Evolutionary conservation across 2,797 vertebrate genomes (phyloP).

Genomic region (Kryptopterus vitreolus): DNA sequence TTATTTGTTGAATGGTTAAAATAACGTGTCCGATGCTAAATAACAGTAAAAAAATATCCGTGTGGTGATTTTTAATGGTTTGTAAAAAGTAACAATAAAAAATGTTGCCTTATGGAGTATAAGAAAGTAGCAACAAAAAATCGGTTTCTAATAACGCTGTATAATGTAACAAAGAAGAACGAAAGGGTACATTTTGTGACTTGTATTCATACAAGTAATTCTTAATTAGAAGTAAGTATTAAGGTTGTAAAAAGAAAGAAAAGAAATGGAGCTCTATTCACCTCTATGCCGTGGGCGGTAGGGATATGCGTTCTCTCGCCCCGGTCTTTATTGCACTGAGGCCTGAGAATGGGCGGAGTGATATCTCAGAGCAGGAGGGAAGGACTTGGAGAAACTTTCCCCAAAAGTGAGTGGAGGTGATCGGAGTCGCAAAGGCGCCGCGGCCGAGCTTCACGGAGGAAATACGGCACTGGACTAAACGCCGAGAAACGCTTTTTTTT

Average conservation of each 20-base stretch:
- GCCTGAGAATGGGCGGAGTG: constrained; percentile 70
- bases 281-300: constrained; percentile 51
- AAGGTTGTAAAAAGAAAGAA: too few species aligned
- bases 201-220: too few species aligned
- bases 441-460: constrained; percentile 71
- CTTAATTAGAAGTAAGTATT: too few species aligned
- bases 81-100: background rate
- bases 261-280: background rate
- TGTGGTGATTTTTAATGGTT: background rate
- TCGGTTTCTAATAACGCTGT: too few species aligned
- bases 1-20: background rate
- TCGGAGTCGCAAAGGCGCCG: constrained; percentile 70
- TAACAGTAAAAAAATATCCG: background rate
- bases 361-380: constrained; percentile 57
- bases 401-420: constrained; percentile 73
- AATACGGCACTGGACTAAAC: constrained; percentile 65
- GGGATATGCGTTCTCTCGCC: constrained; percentile 18
- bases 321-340: constrained; percentile 4
- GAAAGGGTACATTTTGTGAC: too few species aligned
- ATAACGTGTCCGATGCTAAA: too few species aligned
- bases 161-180: background rate
- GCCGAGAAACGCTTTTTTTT: background rate
- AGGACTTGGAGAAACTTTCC: constrained; percentile 70
- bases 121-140: background rate
- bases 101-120: background rate